Base-by-base conservation (phyloP, 1,140 invertebrate genomes). In the Apis florea region DNA sequence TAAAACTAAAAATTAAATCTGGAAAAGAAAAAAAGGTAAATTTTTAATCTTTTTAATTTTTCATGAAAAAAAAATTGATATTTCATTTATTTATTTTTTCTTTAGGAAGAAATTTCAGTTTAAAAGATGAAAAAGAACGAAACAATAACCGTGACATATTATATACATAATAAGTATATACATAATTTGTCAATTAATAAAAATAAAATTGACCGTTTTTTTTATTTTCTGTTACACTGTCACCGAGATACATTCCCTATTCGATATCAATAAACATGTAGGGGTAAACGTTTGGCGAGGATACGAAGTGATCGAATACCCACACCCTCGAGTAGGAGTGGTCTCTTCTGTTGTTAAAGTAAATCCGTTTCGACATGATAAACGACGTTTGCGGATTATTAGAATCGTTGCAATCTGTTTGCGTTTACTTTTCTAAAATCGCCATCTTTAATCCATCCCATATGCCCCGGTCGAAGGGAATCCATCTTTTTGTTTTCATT, bases 381-480 rank as follows among this genome's bases (percentile, higher is more conserved):
- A 92, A 92, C 77, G 91, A 91, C 85, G 85, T 91, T 91, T 92
- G 87, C 85, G 91, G 90, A 92, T 92, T 92, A 92, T 82, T 89
- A 88, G 86, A 83, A 89, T 83, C 71, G 68, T 78, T 76, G 76
- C 75, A 71, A 79, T 54, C 78, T 85, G 83, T 84, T 86, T 80
- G 79, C 73, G 83, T 90, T 90, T 90, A 81, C 85, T 86, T 88
- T 89, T 89, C 85, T 84, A 83, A 83, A 89, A 89, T 90, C 79
- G 83, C 87, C 79, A 70, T 79, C 67, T 54, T 47, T 92, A 91
- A 92, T 91, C 91, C 90, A 26, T 58, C 77, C 91, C 91, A 84
- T 92, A 91, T 92, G 91, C 82, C 83, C 83, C 47, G 49, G 13
- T 81, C 66, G n/a, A 58, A 75, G 58, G 19, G 54, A 76, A 53